phyloP scores from a whole-genome alignment of 2,113 vertebrate genomes.

The Tyrannus savana region DNA sequence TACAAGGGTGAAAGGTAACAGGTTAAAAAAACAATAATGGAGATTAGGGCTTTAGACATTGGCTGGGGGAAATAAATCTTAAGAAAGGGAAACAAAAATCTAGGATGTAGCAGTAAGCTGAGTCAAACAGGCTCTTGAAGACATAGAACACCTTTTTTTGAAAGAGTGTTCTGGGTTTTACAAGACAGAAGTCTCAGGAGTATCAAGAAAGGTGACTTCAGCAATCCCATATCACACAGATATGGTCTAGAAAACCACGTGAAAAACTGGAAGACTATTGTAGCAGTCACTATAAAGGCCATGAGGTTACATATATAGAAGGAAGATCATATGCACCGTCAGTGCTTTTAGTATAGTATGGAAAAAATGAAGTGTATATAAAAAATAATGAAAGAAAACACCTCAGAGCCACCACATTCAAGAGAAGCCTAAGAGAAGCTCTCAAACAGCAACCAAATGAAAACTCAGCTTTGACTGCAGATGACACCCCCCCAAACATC shows the following conservation, averaged over 20 bases:
- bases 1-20: background rate
- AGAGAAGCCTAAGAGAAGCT: background rate
- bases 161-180: background rate
- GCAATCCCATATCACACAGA: background rate
- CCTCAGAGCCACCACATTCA: background rate
- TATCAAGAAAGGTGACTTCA: slow-evolving; percentile 4
- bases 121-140: background rate
- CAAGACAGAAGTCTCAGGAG: background rate
- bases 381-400: background rate
- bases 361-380: background rate
- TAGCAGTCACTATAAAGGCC: background rate
- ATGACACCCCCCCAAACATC: background rate
- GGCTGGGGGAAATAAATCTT: background rate
- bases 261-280: background rate
- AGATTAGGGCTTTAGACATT: background rate
- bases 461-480: background rate
- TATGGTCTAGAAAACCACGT: background rate
- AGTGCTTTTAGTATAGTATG: background rate
- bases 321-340: background rate
- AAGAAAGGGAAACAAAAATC: background rate
- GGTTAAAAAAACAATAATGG: background rate
- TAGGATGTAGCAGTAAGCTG: background rate
- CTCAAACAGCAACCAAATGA: background rate
- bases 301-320: background rate
- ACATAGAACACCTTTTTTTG: background rate